Evolutionary conservation across 2,888 invertebrate genomes (phyloP).

Genomic region (Hymenopus coronatus): DNA sequence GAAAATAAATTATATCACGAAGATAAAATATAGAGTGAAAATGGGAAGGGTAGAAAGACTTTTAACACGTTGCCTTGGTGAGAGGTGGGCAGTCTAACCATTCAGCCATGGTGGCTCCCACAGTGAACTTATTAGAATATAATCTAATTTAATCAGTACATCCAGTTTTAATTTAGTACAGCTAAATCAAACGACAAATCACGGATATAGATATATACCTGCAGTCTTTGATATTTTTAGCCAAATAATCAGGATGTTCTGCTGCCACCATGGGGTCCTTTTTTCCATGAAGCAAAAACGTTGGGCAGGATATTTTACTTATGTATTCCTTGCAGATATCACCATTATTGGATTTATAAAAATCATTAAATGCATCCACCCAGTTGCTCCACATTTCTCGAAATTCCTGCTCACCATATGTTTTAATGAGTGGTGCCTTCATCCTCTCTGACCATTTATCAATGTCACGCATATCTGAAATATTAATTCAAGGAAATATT

Average conservation of each 20-base stretch:
- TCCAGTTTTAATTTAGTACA: too few species aligned
- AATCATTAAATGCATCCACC: conserved; percentile 61
- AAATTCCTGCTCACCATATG: conserved; percentile 73
- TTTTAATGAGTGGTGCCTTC: conserved; percentile 65
- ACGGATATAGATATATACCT: not conserved
- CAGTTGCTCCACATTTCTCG: conserved; percentile 67
- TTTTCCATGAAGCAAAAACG: conserved; percentile 78
- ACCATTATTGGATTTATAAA: conserved; percentile 62
- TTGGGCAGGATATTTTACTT: conserved; percentile 66
- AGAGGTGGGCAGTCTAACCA: too few species aligned
- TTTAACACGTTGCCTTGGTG: too few species aligned
- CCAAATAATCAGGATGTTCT: conserved; percentile 71
- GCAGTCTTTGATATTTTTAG: conserved; percentile 62
- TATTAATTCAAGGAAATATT: conserved; percentile 14
- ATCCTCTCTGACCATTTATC: conserved; percentile 76
- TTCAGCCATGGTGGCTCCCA: too few species aligned
- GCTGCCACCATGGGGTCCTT: conserved; percentile 75
- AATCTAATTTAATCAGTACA: too few species aligned
- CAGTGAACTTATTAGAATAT: too few species aligned
- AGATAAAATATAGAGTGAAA: too few species aligned
- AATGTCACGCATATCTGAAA: conserved; percentile 66
- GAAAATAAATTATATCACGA: too few species aligned
- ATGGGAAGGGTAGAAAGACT: too few species aligned
- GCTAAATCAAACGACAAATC: too few species aligned
- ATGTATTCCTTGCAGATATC: conserved; percentile 68